Base-by-base conservation (phyloP, 2,888 invertebrate genomes). In the Cryptus armator region DNA sequence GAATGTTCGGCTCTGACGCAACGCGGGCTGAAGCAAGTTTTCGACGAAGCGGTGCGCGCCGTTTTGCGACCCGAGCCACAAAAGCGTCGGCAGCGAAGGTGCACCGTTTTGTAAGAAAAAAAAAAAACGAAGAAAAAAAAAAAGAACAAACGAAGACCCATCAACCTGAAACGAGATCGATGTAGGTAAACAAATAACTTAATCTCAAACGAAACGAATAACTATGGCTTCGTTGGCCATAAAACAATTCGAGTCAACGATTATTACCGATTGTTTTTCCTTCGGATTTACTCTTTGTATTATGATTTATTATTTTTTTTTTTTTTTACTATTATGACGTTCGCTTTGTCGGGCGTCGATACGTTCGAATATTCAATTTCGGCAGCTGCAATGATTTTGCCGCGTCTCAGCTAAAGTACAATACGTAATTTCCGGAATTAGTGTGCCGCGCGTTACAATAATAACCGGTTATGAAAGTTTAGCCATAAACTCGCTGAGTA, bases 1-100 rank as follows among this genome's bases (percentile, higher is more conserved):
- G 99, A 99, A 95, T 99, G 99, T 95, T 99, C 99, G 78, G 99
- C 99, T 84, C 95, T 99, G 89, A 99, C 99, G 90, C 99, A 99
- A 94, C 96, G 99, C 92, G 99, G 99, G 86, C 96, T 99, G 81
- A 99, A 99, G 94, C 94, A 98, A 98, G 99, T 99, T 82, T 99
- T 99, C 95, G 99, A 99, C 93, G 99, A 99, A 95, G 99, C 99
- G 44, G 99, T 99, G 51, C 96, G 99, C 90, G 98, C 99, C 83
- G 99, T 99, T 88, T 95, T 99, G 92, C 96, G 98, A 95, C 99
- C 99, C 75, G 99, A 99, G 94, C 99, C 99, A 83, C 97, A 98
- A 92, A 98, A 98, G 94, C 96, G 98, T 95, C 97, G 97, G 95
- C 98, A 98, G 95, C 96, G 98, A 95, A 98, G 98, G 95, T 98